Conservation (phyloP, 2,113 vertebrate genomes). For the Alectura lathami region DNA sequence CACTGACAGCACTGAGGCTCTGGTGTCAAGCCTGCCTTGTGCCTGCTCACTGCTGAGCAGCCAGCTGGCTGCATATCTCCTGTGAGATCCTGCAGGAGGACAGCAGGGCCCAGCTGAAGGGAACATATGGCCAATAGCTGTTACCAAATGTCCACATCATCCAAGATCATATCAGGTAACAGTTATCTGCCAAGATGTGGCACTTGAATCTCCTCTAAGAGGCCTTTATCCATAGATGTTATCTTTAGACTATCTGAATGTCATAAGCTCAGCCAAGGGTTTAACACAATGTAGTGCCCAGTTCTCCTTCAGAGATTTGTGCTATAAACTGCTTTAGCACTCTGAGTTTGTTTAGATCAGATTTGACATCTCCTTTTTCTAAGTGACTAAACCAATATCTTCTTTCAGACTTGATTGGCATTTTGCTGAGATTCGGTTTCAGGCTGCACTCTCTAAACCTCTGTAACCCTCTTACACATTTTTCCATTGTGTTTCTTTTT, state of each 20-base stretch:
- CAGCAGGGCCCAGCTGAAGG: neutral
- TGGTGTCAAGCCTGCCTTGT: neutral
- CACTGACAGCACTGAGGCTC: neutral
- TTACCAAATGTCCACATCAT: constrained; percentile 45
- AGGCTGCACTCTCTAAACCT: neutral
- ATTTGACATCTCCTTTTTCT: neutral
- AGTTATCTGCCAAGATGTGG: neutral
- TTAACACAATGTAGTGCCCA: neutral
- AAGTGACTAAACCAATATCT: neutral
- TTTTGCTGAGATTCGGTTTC: neutral
- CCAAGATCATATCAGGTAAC: neutral
- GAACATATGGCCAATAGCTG: constrained; percentile 41
- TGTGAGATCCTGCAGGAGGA: constrained; percentile 8
- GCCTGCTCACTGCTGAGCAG: neutral
- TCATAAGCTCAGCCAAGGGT: neutral
- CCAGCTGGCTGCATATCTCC: constrained; percentile 38
- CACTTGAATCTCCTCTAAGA: neutral
- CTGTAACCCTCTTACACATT: neutral
- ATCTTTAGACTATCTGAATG: neutral
- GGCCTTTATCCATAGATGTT: neutral
- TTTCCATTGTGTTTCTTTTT: neutral
- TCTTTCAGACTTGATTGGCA: neutral
- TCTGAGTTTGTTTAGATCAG: neutral
- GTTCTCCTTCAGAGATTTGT: neutral
- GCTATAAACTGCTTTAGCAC: neutral